Conservation (phyloP, 2,113 vertebrate genomes). For the Silurus asotus region DNA sequence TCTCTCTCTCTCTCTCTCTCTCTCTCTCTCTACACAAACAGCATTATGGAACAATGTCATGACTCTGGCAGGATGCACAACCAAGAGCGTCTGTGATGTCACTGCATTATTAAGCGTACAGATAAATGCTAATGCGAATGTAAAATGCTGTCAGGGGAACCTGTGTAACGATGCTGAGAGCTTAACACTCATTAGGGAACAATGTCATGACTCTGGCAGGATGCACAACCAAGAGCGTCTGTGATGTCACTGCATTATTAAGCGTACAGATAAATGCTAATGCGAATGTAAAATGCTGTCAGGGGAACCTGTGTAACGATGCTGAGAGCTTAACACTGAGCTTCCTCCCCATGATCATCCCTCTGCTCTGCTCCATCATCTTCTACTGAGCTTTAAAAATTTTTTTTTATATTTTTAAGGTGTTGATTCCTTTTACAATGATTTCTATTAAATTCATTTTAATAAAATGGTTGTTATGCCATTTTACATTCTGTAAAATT, state of each 20-base stretch:
- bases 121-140: not conserved
- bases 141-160: constrained; percentile 59
- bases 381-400: not conserved
- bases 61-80: too few species aligned
- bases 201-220: too few species aligned
- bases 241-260: not conserved
- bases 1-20: not conserved
- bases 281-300: constrained; percentile 57
- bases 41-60: too few species aligned
- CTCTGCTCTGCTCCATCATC: constrained; percentile 35
- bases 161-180: constrained; percentile 54
- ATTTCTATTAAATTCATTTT: too few species aligned
- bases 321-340: constrained; percentile 42
- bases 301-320: constrained; percentile 59
- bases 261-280: accelerated
- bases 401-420: too few species aligned
- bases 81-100: not conserved
- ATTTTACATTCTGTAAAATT: too few species aligned
- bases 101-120: accelerated
- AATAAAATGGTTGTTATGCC: too few species aligned
- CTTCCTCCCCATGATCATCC: constrained; percentile 49
- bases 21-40: not conserved
- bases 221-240: not conserved
- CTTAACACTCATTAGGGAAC: constrained; percentile 31
- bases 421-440: too few species aligned